A percentile compares a stretch with the other conserved stretches of the same genome.
These are phyloP conservation scores for Brenthis hecate DNA, from an alignment of 2,888 invertebrate species.

Conservation along the genomic window DNA sequence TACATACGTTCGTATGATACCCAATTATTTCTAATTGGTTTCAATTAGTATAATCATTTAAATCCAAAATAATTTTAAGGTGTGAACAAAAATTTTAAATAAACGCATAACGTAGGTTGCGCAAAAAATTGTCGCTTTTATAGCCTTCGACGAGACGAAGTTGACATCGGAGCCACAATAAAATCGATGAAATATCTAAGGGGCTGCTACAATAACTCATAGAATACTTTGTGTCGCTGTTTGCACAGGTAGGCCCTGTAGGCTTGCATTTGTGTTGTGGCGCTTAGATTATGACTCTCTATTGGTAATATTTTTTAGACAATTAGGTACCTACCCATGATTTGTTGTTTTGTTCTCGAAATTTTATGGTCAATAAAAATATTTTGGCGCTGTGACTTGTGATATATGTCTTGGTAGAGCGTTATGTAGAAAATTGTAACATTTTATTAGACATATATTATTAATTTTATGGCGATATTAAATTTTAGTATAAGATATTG, in stretches of 20 bases:
- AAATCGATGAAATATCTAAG: slow-evolving; percentile 80
- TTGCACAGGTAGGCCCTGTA: slow-evolving; percentile 68
- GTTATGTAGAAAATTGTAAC: slow-evolving; percentile 11
- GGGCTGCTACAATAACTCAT: slow-evolving; percentile 72
- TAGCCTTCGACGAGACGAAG: slow-evolving; percentile 73
- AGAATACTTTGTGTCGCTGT: slow-evolving; percentile 39
- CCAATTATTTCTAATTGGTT: no score
- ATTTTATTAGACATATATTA: neutral
- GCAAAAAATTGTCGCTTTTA: slow-evolving; percentile 53
- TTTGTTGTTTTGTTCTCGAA: slow-evolving; percentile 41
- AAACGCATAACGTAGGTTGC: slow-evolving; percentile 25
- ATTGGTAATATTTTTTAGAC: slow-evolving; percentile 32
- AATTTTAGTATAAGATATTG: no score
- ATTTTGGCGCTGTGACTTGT: slow-evolving; percentile 35
- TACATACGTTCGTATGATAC: no score
- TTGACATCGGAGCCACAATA: slow-evolving; percentile 82
- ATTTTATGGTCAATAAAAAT: slow-evolving; percentile 40
- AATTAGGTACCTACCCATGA: slow-evolving; percentile 36
- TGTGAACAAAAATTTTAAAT: slow-evolving; percentile 9
- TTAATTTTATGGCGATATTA: neutral
- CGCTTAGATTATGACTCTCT: slow-evolving; percentile 33
- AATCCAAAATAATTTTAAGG: neutral
- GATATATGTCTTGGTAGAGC: slow-evolving; percentile 5
- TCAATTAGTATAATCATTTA: neutral
- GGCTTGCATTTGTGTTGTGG: slow-evolving; percentile 52